A percentile compares a stretch with the other conserved stretches of the same genome.
phyloP scores from a whole-genome alignment of 2,888 invertebrate genomes.

The Diplazon laetatorius region DNA sequence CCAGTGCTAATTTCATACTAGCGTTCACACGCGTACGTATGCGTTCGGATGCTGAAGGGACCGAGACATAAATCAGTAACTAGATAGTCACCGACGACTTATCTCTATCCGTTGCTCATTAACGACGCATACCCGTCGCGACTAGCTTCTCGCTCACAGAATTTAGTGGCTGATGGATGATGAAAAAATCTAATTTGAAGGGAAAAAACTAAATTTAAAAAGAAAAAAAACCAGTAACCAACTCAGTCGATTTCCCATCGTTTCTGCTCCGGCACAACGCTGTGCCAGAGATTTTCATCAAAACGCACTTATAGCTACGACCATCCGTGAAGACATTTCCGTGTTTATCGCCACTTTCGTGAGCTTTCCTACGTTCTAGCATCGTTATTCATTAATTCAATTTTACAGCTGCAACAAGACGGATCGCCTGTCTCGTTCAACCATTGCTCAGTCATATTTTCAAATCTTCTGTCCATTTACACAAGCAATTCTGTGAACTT shows the following conservation, averaged over 20 bases:
- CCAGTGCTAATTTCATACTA: background rate
- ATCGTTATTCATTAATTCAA: constrained; percentile 27
- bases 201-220: too few relatives aligned
- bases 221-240: constrained; percentile 24
- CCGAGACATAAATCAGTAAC: constrained; percentile 60
- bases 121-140: constrained; percentile 45
- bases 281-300: constrained; percentile 5
- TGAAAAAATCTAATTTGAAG: too few relatives aligned
- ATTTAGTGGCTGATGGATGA: constrained; percentile 12
- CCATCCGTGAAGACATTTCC: background rate
- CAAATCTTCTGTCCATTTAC: background rate
- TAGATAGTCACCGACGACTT: constrained; percentile 56
- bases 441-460: background rate
- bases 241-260: background rate
- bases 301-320: background rate
- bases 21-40: background rate
- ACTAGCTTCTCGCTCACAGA: constrained; percentile 3
- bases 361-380: background rate
- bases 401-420: background rate
- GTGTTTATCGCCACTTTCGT: constrained; percentile 24
- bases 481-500: background rate
- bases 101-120: constrained; percentile 58
- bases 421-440: background rate
- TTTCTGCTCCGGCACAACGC: background rate
- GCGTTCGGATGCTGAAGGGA: constrained; percentile 2